These are phyloP conservation scores for Tenodera sinensis DNA, from an alignment of 2,888 invertebrate genomes.

Conservation along the genomic window DNA sequence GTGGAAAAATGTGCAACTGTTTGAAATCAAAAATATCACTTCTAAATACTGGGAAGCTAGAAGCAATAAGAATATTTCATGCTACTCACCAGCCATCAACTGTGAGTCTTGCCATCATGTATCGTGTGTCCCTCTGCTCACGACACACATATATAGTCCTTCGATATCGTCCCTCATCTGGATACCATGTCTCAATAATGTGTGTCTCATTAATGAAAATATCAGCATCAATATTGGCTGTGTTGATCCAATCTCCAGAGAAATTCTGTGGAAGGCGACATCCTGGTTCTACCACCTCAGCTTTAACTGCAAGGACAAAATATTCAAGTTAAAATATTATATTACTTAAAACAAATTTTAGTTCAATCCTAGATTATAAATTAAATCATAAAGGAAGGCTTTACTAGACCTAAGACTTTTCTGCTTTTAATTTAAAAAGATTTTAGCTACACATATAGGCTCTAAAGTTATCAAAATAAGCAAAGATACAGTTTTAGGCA, in stretches of 20 bases:
- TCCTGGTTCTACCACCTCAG: constrained; percentile 85
- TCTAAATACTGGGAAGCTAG: no score
- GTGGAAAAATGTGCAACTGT: no score
- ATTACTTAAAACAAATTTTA: not conserved
- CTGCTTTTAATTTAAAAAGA: no score
- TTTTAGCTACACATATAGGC: no score
- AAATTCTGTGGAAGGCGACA: constrained; percentile 93
- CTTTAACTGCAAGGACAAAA: constrained; percentile 52
- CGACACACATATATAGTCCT: constrained; percentile 91
- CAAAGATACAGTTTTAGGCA: no score
- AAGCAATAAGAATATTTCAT: not conserved
- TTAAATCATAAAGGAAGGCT: not conserved
- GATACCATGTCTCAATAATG: constrained; percentile 92
- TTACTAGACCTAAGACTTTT: no score
- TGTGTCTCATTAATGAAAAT: constrained; percentile 93
- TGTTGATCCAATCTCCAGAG: constrained; percentile 94
- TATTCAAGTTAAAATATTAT: constrained; percentile 1
- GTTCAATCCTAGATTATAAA: not conserved
- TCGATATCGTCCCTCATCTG: constrained; percentile 84
- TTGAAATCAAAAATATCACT: no score
- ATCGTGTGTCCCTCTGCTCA: constrained; percentile 83
- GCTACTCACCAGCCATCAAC: constrained; percentile 81
- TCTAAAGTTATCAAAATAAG: no score
- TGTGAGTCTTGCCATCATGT: constrained; percentile 94
- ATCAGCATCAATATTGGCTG: constrained; percentile 94